A percentile compares a stretch with the other conserved stretches of the same genome.
These are phyloP conservation scores for Chionomys nivalis DNA, from an alignment of 2,113 vertebrate genomes.

Conservation along the genomic window DNA sequence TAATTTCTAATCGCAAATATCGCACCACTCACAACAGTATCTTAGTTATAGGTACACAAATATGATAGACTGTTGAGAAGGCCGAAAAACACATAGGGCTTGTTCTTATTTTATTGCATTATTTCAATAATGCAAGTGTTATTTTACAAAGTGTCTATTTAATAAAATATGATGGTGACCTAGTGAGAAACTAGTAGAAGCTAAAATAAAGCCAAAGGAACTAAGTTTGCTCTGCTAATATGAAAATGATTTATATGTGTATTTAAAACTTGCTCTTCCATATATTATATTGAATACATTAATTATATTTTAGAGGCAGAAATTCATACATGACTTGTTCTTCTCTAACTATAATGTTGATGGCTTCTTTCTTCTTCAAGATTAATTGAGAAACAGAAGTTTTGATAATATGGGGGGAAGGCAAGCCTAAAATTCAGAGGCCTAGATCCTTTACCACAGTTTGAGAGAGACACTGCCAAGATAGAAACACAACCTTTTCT, in stretches of 20 bases:
- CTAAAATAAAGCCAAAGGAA: conserved; percentile 46
- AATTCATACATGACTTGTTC: conserved; percentile 4
- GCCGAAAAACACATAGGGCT: conserved; percentile 18
- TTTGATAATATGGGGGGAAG: neutral
- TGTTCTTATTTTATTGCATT: conserved; percentile 9
- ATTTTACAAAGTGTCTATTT: conserved; percentile 38
- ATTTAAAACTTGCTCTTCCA: neutral
- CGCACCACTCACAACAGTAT: neutral
- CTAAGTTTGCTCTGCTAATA: conserved; percentile 3
- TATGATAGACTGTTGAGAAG: neutral
- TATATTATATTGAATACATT: neutral
- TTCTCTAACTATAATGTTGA: neutral
- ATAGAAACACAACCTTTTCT: conserved; percentile 52
- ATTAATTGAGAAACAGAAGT: neutral
- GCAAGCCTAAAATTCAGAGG: conserved; percentile 6
- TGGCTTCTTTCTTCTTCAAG: neutral
- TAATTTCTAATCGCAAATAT: conserved; percentile 48
- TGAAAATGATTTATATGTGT: neutral
- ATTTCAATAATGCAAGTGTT: neutral
- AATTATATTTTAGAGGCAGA: neutral
- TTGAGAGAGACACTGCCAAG: conserved; percentile 42
- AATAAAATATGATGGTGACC: neutral
- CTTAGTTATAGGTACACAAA: conserved; percentile 16
- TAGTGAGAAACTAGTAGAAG: conserved; percentile 11
- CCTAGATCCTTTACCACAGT: neutral